Base-by-base conservation (phyloP, 23 tunicate species). In the Styela plicata region DNA sequence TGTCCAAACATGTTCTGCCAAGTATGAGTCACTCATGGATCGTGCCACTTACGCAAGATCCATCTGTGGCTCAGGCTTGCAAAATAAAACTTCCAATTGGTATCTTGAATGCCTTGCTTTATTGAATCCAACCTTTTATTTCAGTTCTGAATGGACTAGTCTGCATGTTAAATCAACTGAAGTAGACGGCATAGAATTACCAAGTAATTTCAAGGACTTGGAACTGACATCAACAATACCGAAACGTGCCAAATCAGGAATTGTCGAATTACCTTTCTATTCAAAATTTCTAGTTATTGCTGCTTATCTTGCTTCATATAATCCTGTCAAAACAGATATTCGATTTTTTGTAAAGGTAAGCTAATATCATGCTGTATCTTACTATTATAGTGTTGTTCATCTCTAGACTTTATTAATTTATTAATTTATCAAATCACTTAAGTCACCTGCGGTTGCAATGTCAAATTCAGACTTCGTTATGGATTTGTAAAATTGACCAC, bases 251-350 rank as follows among this genome's bases (percentile, higher is more conserved):
- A 34, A 21, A 36, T 24, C 30, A 57, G 81, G 65, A 1, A 37
- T 37, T 33, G 85, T 85, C 26, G 98, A 94, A 52, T 85, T 94
- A 31, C 95, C 98, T 19, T 89, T 85, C 30, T 89, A 89, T 67
- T 83, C 98, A 34, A 94, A 94, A 63, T 89, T 83, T 65, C 86
- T 94, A 2, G 74, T 94, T 1, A 94, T 94, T 23, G 79, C 98
- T 35, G 83, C 98, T 32, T 94, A 94, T 85, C 82, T 94, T 30
- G 95, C 95, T 7, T 94, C 98, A 1, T 94, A 74, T 82, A 94
- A 94, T 70, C 98, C 98, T 5, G 78, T 85, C 18, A 71, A 64
- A 31, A 74, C 91, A 0, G 98, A 94, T 57, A 76, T 83, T 13
- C 82, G 95, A 21, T 94, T 85, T 69, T 94, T 94, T 70, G 80